These are phyloP conservation scores for Strigops habroptila DNA, from an alignment of 2,113 vertebrate species.

Conservation along the genomic window DNA sequence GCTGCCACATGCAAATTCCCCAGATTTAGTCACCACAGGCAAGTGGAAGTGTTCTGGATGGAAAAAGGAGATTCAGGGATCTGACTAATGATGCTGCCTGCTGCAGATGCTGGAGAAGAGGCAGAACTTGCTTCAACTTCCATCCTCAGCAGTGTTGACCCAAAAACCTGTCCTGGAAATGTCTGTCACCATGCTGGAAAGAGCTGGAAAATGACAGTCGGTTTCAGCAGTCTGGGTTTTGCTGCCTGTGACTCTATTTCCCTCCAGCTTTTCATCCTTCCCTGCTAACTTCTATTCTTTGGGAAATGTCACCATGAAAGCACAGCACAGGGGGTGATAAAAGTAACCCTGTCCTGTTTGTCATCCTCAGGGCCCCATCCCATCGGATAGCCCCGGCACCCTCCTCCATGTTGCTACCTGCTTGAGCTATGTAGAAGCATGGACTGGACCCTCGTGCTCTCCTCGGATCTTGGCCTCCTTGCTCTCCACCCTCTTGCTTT, in stretches of 20 bases:
- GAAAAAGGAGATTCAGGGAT: neutral
- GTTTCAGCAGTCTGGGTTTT: neutral
- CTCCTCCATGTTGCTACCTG: neutral
- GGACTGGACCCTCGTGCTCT: neutral
- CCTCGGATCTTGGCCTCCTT: neutral
- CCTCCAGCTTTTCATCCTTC: neutral
- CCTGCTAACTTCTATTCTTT: neutral
- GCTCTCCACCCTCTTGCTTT: neutral
- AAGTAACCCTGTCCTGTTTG: accelerated
- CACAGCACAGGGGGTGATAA: neutral
- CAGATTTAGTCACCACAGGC: neutral
- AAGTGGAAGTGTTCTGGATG: neutral
- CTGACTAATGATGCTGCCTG: neutral
- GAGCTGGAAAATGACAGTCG: neutral
- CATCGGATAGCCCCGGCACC: neutral
- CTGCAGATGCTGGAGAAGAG: neutral
- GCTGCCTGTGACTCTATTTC: neutral
- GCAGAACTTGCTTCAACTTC: neutral
- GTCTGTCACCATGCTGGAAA: neutral
- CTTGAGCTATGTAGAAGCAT: neutral
- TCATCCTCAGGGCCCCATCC: neutral
- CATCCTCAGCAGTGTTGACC: neutral
- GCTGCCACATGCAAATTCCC: neutral
- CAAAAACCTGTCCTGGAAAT: neutral
- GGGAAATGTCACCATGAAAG: neutral